Evolutionary conservation across 1,140 invertebrate genomes (phyloP).

Genomic region (Scaptomyza montana): DNA sequence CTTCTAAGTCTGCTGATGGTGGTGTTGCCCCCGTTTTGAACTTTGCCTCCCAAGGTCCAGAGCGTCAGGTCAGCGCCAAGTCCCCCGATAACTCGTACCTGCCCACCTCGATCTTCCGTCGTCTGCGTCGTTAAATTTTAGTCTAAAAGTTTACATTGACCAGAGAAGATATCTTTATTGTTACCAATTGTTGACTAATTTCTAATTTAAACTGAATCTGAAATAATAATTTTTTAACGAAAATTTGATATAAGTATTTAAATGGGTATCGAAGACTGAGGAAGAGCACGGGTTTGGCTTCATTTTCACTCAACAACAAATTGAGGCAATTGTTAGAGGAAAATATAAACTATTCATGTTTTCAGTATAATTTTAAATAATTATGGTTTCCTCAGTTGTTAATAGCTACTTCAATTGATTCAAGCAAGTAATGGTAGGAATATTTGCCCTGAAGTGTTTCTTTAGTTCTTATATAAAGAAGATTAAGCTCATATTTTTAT

Average conservation of each 20-base stretch:
- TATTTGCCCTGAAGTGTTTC: no score
- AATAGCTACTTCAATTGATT: no score
- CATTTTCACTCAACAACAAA: not conserved
- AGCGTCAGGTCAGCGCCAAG: conserved; percentile 49
- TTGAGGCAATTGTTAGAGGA: not conserved
- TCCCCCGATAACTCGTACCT: conserved; percentile 68
- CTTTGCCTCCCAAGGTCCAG: conserved; percentile 68
- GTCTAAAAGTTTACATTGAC: conserved; percentile 34
- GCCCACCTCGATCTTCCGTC: conserved; percentile 75
- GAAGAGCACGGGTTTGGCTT: no score
- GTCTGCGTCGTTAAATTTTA: conserved; percentile 54
- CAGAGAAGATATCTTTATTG: conserved; percentile 32
- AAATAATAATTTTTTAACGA: conserved; percentile 53
- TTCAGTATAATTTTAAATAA: not conserved
- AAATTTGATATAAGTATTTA: conserved; percentile 29
- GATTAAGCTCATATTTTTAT: no score
- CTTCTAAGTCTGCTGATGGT: conserved; percentile 57
- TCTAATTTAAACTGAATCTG: conserved; percentile 61
- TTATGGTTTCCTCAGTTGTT: no score
- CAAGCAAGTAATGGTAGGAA: no score
- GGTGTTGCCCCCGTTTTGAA: conserved; percentile 69
- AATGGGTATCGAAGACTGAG: not conserved
- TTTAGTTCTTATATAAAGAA: no score
- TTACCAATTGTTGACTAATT: conserved; percentile 73
- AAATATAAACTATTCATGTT: not conserved